Base-by-base conservation (phyloP, 2,888 invertebrate genomes). In the Drosophila prostipennis region DNA sequence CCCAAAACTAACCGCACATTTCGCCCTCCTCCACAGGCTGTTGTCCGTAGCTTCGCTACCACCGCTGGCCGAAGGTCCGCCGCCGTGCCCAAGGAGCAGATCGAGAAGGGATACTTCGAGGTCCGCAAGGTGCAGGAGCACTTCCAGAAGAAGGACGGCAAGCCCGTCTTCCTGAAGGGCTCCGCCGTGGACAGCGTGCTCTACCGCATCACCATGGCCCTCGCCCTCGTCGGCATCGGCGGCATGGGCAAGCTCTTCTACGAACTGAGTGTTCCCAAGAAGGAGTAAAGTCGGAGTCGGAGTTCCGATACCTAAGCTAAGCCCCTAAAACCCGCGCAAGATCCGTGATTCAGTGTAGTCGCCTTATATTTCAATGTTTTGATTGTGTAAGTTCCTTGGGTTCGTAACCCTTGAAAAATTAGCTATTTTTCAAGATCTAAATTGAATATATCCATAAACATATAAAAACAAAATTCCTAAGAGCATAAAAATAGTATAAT, bases 101-200 rank as follows among this genome's bases (percentile, higher is more conserved):
- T 91, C 54, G 82, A 90, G 42, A 88, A 90, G 57, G 91, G 91
- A 2, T 91, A 89, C 53, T 83, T 85, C 16, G 90, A 90, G 74
- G 56, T 90, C 58, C 87, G 78, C 3, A 89, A 89, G 55, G 74
- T 89, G 11, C 91, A 91, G 78, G 89, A 90, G 40, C 86, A 89
- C 45, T 92, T 91, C 82, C 92, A 92, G 78, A 90, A 91, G 71
- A 87, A 90, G 34, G 93, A 94, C 84, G 93, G 93, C 48, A 89
- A 92, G 58, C 93, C 93, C 10, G 91, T 94, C 6, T 93, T 92
- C 83, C 82, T 94, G 26, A 94, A 94, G 87, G 93, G 91, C 4
- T 93, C 93, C 14, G 52, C 90, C 2, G 52, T 85, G 5, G 94
- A 94, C 78, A 92, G 89, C 73, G 64, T 93, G 2, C 78, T 93